A percentile compares a stretch with the other conserved stretches of the same genome.
Evolutionary conservation across 2,797 vertebrate genomes (phyloP).

Genomic region (Acanthopagrus latus): DNA sequence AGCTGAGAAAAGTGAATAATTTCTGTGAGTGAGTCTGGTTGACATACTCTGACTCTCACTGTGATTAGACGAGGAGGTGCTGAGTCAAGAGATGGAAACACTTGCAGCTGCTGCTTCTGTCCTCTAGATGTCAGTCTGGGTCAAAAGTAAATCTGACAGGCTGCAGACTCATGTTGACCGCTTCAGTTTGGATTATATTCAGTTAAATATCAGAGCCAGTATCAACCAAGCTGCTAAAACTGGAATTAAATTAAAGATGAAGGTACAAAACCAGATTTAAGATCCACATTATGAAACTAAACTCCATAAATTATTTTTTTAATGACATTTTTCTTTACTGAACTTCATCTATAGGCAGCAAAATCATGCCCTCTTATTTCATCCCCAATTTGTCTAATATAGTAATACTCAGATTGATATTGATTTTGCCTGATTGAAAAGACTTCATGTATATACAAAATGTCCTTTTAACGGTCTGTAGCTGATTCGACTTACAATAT

Average conservation of each 20-base stretch:
- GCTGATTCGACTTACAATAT: neutral
- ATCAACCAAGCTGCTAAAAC: neutral
- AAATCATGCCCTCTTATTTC: too few relatives aligned
- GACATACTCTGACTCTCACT: too few relatives aligned
- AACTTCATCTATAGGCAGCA: too few relatives aligned
- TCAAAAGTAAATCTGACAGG: neutral
- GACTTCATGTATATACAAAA: neutral
- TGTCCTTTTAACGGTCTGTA: neutral
- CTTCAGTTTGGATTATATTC: neutral
- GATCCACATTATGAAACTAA: too few relatives aligned
- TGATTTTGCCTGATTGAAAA: neutral
- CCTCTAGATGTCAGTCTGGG: slow-evolving; percentile 63
- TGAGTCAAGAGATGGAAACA: neutral
- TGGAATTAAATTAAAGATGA: neutral
- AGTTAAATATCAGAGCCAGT: neutral
- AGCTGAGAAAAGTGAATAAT: too few relatives aligned
- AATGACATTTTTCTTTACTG: too few relatives aligned
- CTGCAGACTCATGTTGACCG: neutral
- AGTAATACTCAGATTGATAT: neutral
- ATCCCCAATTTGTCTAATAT: too few relatives aligned
- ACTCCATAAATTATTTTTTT: neutral
- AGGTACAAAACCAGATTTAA: too few relatives aligned
- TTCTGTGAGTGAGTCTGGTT: neutral
- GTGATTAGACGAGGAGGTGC: neutral
- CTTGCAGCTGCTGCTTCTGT: slow-evolving; percentile 14